phyloP scores from a whole-genome alignment of 2,888 invertebrate species.

The Drosophila diplacantha region DNA sequence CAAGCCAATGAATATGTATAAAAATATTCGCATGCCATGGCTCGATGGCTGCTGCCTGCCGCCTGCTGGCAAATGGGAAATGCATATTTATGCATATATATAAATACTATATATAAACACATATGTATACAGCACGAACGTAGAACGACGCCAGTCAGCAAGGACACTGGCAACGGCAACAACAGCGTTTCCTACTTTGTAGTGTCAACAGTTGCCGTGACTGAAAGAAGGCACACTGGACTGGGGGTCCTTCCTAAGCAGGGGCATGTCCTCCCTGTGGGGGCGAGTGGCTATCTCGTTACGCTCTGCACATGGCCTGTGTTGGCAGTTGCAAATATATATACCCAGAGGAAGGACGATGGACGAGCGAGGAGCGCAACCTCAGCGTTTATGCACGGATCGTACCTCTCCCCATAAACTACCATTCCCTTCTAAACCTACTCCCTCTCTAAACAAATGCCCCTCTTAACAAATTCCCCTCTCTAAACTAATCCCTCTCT shows the following conservation, averaged over 20 bases:
- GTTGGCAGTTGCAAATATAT: constrained; percentile 13
- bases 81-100: constrained; percentile 58
- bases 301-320: constrained; percentile 44
- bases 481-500: neutral
- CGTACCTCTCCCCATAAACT: neutral
- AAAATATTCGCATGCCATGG: constrained; percentile 51
- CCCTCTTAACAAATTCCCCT: neutral
- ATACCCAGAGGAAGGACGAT: neutral
- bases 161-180: constrained; percentile 41
- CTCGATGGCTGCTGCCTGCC: constrained; percentile 14
- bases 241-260: neutral
- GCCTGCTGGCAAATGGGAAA: constrained; percentile 48
- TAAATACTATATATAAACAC: neutral
- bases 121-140: constrained; percentile 1
- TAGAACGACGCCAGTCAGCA: constrained; percentile 36
- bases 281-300: constrained; percentile 33
- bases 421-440: neutral
- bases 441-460: neutral
- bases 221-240: neutral
- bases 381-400: constrained; percentile 1
- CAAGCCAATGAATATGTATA: constrained; percentile 48
- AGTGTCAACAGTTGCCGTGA: constrained; percentile 62
- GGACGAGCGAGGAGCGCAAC: neutral
- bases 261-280: neutral
- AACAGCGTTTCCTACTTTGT: constrained; percentile 53